Evolutionary conservation across 2,113 vertebrate species (phyloP).

Genomic region (Channa maculata): DNA sequence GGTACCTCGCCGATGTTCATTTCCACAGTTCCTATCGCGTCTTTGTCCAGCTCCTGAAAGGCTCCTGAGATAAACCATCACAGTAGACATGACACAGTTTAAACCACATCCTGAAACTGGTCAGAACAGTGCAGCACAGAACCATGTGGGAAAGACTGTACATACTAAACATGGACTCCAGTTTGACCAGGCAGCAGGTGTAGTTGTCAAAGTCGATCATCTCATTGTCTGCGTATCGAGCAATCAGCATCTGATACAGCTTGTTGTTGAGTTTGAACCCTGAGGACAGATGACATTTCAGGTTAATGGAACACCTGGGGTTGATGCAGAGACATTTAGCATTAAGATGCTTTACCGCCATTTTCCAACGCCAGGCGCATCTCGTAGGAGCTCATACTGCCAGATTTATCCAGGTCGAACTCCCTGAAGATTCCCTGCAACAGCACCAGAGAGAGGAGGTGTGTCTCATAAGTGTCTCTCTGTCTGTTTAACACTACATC

Average conservation of each 20-base stretch:
- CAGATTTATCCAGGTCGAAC: conserved; percentile 90
- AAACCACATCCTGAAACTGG: no score
- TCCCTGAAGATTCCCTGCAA: conserved; percentile 88
- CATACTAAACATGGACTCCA: conserved; percentile 90
- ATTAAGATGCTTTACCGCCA: conserved; percentile 76
- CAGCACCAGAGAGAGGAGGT: no score
- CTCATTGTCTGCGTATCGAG: conserved; percentile 81
- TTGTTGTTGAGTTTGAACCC: conserved; percentile 87
- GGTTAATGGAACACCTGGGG: background rate
- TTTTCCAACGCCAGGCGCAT: conserved; percentile 92
- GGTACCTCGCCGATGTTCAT: conserved; percentile 87
- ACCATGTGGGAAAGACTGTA: background rate
- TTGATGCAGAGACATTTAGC: rapidly evolving
- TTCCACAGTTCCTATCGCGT: conserved; percentile 78
- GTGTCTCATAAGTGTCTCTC: no score
- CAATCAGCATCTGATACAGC: conserved; percentile 84
- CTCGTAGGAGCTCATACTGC: conserved; percentile 93
- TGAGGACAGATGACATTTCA: conserved; percentile 39
- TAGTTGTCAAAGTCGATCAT: conserved; percentile 88
- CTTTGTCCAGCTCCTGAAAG: conserved; percentile 84
- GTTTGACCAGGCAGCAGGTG: conserved; percentile 85
- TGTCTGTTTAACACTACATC: no score
- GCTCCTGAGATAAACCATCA: conserved; percentile 72
- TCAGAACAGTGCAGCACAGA: no score
- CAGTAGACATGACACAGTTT: no score